Percentiles rank a stretch among this genome's conserved stretches.
These are phyloP conservation scores for Propithecus deckenii DNA, from an alignment of 2,797 vertebrate genomes.

Conservation along the genomic window DNA sequence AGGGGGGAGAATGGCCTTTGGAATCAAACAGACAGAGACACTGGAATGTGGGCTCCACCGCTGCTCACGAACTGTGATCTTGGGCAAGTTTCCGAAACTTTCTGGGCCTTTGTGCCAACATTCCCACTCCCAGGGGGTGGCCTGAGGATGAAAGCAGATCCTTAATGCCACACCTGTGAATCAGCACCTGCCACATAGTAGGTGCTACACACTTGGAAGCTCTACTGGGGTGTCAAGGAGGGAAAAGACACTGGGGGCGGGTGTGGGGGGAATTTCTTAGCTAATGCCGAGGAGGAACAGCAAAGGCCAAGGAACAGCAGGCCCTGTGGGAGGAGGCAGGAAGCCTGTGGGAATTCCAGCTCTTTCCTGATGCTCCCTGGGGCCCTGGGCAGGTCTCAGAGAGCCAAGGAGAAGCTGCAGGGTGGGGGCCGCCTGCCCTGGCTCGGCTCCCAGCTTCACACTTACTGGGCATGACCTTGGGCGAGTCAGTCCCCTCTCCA, in stretches of 20 bases:
- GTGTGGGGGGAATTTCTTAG: not conserved
- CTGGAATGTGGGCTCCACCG: not conserved
- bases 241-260: rapidly evolving
- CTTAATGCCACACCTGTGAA: not conserved
- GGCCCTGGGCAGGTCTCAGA: not conserved
- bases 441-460: not conserved
- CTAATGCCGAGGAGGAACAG: not conserved
- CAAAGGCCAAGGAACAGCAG: not conserved
- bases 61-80: not conserved
- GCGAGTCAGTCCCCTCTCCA: not conserved
- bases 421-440: not conserved
- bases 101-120: not conserved
- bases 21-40: conserved; percentile 48
- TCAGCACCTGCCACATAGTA: not conserved
- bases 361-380: not conserved
- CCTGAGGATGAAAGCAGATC: not conserved
- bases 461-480: not conserved
- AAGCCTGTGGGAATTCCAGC: not conserved
- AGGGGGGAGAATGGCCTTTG: conserved; percentile 5
- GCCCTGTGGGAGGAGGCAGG: not conserved
- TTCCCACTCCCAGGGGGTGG: rapidly evolving
- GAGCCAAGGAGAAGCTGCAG: not conserved
- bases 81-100: not conserved
- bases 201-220: not conserved
- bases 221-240: rapidly evolving